phyloP scores from a whole-genome alignment of 2,113 vertebrate species.

The Psilopogon haemacephalus region DNA sequence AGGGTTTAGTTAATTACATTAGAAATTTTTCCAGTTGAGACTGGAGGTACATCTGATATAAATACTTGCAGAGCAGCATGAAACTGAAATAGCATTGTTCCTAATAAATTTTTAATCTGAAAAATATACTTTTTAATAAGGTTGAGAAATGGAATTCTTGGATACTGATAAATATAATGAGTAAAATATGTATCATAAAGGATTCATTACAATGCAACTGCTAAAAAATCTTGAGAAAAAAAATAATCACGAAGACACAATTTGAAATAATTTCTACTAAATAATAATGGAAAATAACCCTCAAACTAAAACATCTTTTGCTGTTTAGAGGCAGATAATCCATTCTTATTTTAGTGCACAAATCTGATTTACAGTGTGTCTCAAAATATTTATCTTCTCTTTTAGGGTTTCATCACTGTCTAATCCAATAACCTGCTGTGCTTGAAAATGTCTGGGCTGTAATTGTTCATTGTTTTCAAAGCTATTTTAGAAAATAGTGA shows the following conservation, averaged over 20 bases:
- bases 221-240: neutral
- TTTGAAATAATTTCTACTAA: slow-evolving; percentile 21
- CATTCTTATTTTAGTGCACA: slow-evolving; percentile 60
- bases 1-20: neutral
- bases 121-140: slow-evolving; percentile 12
- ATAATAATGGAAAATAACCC: slow-evolving; percentile 3
- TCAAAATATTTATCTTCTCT: slow-evolving; percentile 81
- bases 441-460: slow-evolving; percentile 79
- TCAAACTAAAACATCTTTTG: slow-evolving; percentile 68
- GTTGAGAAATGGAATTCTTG: slow-evolving; percentile 16
- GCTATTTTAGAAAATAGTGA: slow-evolving; percentile 73
- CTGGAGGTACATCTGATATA: neutral
- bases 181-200: neutral
- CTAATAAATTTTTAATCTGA: neutral
- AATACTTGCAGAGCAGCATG: neutral
- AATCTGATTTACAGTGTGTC: slow-evolving; percentile 75
- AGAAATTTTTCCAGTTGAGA: neutral
- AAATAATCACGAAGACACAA: neutral
- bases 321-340: slow-evolving; percentile 63
- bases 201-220: neutral
- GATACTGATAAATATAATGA: neutral
- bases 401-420: slow-evolving; percentile 73
- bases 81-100: neutral
- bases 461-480: slow-evolving; percentile 76
- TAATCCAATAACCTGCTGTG: slow-evolving; percentile 78